Base-by-base conservation (phyloP, 1,140 invertebrate genomes). In the Matsumurasca onukii region DNA sequence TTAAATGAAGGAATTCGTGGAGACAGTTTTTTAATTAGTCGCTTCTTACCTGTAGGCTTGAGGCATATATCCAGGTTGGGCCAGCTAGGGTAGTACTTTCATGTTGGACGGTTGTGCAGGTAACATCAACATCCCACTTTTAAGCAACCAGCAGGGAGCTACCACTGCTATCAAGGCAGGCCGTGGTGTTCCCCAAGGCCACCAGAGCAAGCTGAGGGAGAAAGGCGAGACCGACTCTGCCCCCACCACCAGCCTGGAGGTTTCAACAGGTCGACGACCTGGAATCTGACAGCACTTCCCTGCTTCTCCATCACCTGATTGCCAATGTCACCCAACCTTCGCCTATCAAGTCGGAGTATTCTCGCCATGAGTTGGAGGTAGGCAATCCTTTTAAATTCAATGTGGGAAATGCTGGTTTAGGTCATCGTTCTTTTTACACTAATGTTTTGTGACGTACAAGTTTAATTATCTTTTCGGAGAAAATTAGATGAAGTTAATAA, bases 331-430 rank as follows among this genome's bases (percentile, higher is more conserved):
- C 90, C 0, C 92, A 94, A 71, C 94, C 95, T 0, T 94, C 93
- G 66, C 93, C 94, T 0, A 79, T 98, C 0, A 95, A 95, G 76
- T 89, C 93, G 0, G 88, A 90, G 31, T 97, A 95, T 76, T 86
- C 85, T 5, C 83, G 90, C 61, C 84, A 87, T 59, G 94, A 97
- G 77, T 80, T 98, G 29, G 89, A 94, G 76, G 86, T 88, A n/a
- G n/a, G n/a, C n/a, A n/a, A n/a, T n/a, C n/a, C n/a, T n/a, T n/a
- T n/a, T n/a, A n/a, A n/a, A n/a, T n/a, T n/a, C n/a, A n/a, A n/a
- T n/a, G n/a, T n/a, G n/a, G n/a, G n/a, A n/a, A n/a, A n/a, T n/a
- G n/a, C n/a, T n/a, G n/a, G n/a, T n/a, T n/a, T n/a, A n/a, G n/a
- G n/a, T n/a, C n/a, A n/a, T n/a, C n/a, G n/a, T n/a, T n/a, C n/a